A percentile compares a stretch with the other conserved stretches of the same genome.
Conservation (phyloP, 2,888 invertebrate species). For the Agrotis puta region DNA sequence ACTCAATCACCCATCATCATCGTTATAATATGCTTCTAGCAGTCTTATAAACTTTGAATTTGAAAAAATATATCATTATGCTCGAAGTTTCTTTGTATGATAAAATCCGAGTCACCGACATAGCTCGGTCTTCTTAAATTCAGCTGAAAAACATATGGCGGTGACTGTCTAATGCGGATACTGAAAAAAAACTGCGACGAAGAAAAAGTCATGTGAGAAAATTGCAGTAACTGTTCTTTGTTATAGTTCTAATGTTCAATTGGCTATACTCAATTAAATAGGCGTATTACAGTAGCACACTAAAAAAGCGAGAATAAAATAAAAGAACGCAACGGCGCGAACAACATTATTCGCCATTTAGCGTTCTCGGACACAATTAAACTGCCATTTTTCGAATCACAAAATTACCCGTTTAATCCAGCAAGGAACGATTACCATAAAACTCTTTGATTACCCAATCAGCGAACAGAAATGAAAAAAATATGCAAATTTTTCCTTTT, state of each 20-base stretch:
- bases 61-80: background rate
- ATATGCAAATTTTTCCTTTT: conserved; percentile 61
- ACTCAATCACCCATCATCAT: background rate
- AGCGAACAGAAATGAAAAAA: conserved; percentile 58
- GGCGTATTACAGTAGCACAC: background rate
- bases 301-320: conserved; percentile 33
- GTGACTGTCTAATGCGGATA: too few species aligned
- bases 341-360: conserved; percentile 44
- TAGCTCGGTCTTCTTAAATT: background rate
- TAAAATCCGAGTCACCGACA: too few species aligned
- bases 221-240: background rate
- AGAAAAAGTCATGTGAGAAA: background rate
- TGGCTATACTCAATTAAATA: background rate
- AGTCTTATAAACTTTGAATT: background rate
- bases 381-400: conserved; percentile 52
- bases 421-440: conserved; percentile 59
- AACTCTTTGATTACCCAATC: conserved; percentile 62
- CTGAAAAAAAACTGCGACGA: background rate
- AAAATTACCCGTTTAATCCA: conserved; percentile 56
- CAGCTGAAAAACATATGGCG: background rate
- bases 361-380: conserved; percentile 50
- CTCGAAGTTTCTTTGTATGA: too few species aligned
- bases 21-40: background rate
- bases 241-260: background rate
- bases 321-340: conserved; percentile 31